Base-by-base conservation (phyloP, 2,888 invertebrate genomes). In the Metallyticus violacea region DNA sequence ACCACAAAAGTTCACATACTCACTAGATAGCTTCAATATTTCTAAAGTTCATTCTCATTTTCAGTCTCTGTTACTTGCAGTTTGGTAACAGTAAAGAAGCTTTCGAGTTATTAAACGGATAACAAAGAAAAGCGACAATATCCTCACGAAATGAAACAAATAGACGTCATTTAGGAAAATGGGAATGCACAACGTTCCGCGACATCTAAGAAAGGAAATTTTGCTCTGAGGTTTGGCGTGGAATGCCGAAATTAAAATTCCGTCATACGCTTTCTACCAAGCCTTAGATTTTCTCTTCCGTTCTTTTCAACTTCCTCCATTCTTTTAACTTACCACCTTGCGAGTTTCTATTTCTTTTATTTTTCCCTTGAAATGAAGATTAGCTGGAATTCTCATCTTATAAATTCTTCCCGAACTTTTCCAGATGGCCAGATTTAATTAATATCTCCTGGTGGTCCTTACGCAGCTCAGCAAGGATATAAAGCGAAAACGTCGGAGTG, bases 201-300 rank as follows among this genome's bases (percentile, higher is more conserved):
- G 40, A 62, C 40, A 62, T 62, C 40, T 62, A 62, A 62, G 40
- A 62, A 62, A 62, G 15, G 40, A 62, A 40, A 62, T 62, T 62
- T 62, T 81, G 81, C 25, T 81, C 25, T 40, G 25, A 26, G 25
- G 25, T 81, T 26, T 29, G 81, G 29, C 26, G 40, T 81, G 81
- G 81, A 81, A 81, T 81, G 30, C 26, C 40, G 30, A 81, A 81
- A 81, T 81, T 81, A 81, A 81, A 81, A 81, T 81, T 40, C 81
- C 81, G 26, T 81, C 81, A 30, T 81, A 81, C 9, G 29, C 25
- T 26, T 25, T 25, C n/a, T 1, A 78, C 9, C 78, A 25, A 77
- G 4, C 77, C 26, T 15, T 40, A 81, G 29, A n/a, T 25, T 81
- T 81, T 6, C 4, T 78, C 9, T 30, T 9, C 9, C 30, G 25